Evolutionary conservation across 2,113 vertebrate genomes (phyloP).

Genomic region (Aegotheles bennettii): DNA sequence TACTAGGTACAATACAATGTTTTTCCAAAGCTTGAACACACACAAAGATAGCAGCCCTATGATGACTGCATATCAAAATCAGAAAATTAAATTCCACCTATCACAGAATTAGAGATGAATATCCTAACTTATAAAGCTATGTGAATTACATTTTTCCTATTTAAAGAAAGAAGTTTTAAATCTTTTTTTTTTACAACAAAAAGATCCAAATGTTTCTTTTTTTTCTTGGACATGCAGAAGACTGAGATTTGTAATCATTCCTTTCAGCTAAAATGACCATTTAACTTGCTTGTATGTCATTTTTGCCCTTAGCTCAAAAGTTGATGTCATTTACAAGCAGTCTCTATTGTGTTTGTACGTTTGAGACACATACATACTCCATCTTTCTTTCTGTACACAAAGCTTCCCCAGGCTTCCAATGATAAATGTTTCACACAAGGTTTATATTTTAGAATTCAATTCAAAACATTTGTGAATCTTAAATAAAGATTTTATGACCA

Average conservation of each 20-base stretch:
- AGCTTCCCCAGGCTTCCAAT: background rate
- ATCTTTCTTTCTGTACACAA: background rate
- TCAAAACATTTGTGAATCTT: background rate
- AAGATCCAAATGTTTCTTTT: background rate
- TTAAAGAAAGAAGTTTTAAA: background rate
- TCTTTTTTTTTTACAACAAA: background rate
- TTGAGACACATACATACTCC: background rate
- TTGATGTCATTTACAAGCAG: background rate
- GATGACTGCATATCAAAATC: background rate
- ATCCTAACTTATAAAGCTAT: background rate
- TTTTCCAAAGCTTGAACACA: background rate
- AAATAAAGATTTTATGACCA: background rate
- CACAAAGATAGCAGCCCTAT: background rate
- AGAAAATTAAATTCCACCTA: background rate
- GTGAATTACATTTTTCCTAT: background rate
- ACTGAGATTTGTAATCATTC: background rate
- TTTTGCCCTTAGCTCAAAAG: background rate
- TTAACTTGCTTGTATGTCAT: background rate
- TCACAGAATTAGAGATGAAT: background rate
- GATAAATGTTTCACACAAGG: background rate
- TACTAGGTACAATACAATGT: no score
- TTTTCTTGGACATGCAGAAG: background rate
- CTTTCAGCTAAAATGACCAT: background rate
- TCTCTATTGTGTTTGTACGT: background rate
- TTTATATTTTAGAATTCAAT: background rate